Evolutionary conservation across 2,797 vertebrate species (phyloP).

Genomic region (Arctocebus calabarensis): DNA sequence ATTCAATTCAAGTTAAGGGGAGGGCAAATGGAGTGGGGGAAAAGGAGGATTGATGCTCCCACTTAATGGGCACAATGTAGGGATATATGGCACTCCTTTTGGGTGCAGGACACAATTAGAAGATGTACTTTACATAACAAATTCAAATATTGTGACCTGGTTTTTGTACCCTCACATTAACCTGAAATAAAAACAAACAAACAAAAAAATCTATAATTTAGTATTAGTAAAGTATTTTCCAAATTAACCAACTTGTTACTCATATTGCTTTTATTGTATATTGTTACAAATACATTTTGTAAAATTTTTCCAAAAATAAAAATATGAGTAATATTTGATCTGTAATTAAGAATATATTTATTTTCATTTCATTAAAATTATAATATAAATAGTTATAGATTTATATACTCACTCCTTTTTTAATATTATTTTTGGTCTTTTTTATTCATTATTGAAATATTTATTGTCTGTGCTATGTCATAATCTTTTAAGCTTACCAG

Average conservation of each 20-base stretch:
- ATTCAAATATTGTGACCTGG: too few relatives aligned
- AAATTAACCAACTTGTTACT: background rate
- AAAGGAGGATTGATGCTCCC: too few relatives aligned
- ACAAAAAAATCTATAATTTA: background rate
- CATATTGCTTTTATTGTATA: background rate
- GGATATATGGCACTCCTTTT: too few relatives aligned
- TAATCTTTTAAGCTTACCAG: background rate
- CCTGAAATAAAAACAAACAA: too few relatives aligned
- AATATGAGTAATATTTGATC: background rate
- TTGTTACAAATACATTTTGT: background rate
- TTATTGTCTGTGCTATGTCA: background rate
- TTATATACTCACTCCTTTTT: background rate
- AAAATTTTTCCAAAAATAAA: background rate
- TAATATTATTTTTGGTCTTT: background rate
- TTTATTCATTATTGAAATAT: conserved; percentile 8
- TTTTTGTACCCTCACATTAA: too few relatives aligned
- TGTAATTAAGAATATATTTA: background rate
- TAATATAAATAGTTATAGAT: background rate
- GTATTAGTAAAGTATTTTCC: background rate
- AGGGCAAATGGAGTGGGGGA: too few relatives aligned
- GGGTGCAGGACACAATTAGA: too few relatives aligned
- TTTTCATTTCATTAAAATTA: background rate
- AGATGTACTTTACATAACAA: too few relatives aligned
- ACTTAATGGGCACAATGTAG: too few relatives aligned
- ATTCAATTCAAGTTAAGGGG: too few relatives aligned